Evolutionary conservation across 2,797 vertebrate species (phyloP), one percentile per base, ranked within the genome.

Genomic region (Pogoniulus pusillus): DNA sequence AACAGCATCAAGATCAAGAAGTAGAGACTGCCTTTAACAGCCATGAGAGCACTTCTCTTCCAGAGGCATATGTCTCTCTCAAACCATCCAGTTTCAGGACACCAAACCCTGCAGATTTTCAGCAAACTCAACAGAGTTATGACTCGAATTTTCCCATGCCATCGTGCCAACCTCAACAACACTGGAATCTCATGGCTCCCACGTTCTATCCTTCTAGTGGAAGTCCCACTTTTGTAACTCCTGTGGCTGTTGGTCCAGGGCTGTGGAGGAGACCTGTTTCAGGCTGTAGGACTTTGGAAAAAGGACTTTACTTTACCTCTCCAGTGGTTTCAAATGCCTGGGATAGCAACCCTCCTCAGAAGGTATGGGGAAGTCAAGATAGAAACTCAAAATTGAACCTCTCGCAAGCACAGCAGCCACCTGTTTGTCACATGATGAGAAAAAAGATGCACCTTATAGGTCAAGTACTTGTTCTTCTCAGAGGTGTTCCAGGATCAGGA

Each of bases 401-500:
- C 90, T 95, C 78, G 37, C 97, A 97, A 96, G 90, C 80, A 70
- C 95, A 95, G 55, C 93, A 96, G 71, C 63, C 94, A 82, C 89
- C 95, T 57, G 71, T 91, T 92, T 90, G 93, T 96, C 97, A 95
- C 82, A 82, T 82, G 91, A 93, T 87, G 76, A 97, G 95, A 96
- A 98, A 96, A 96, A 97, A 96, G 63, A 96, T 96, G 35, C 89
- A 96, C 45, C 96, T 98, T 37, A 89, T 98, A 85, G 98, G 98
- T 85, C 98, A 97, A 89, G 98, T 99, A 54, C 98, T 99, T 55
- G 97, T 99, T 92, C 96, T 99, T 95, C 98, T 99, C 72, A 98
- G 99, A 96, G 99, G 99, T 14, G 98, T 98, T 92, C 99, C 99
- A 5, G 99, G 99, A 96, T 99, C 98, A 87, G 99, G 99, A 93